Conservation (phyloP, 1,140 invertebrate genomes). For the Andrena cerasifolii region DNA sequence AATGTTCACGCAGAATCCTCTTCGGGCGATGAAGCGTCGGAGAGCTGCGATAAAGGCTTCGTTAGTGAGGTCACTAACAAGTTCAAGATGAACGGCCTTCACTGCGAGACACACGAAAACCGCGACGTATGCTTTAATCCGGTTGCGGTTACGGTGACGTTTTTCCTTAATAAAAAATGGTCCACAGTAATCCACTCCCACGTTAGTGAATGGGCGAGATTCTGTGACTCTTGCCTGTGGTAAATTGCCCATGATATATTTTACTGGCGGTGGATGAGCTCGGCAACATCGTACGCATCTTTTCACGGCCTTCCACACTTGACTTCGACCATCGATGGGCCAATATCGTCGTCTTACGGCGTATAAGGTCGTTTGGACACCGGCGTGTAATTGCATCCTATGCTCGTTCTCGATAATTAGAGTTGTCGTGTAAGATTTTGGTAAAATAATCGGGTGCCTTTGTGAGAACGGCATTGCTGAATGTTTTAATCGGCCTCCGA, state of each 20-base stretch:
- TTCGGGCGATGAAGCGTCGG: neutral
- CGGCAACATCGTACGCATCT: neutral
- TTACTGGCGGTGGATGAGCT: neutral
- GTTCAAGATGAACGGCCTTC: slow-evolving; percentile 15
- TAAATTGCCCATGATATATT: neutral
- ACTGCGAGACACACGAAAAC: slow-evolving; percentile 9
- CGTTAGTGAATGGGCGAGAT: neutral
- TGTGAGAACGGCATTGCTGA: too few relatives aligned
- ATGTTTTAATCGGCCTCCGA: too few relatives aligned
- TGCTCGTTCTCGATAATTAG: neutral
- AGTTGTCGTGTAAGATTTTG: neutral
- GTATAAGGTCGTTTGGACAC: neutral
- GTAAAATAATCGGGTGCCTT: neutral
- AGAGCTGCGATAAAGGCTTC: neutral
- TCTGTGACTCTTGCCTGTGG: neutral
- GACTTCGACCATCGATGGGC: neutral
- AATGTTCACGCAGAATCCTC: neutral
- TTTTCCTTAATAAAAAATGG: slow-evolving; percentile 1
- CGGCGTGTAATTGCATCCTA: neutral
- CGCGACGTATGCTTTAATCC: neutral
- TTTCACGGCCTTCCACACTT: neutral
- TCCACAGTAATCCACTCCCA: slow-evolving; percentile 12
- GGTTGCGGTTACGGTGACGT: neutral
- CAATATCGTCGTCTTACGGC: slow-evolving; percentile 10
- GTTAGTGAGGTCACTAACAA: neutral